A percentile compares a stretch with the other conserved stretches of the same genome.
Evolutionary conservation across 2,113 vertebrate species (phyloP).

Genomic region (Anolis carolinensis): DNA sequence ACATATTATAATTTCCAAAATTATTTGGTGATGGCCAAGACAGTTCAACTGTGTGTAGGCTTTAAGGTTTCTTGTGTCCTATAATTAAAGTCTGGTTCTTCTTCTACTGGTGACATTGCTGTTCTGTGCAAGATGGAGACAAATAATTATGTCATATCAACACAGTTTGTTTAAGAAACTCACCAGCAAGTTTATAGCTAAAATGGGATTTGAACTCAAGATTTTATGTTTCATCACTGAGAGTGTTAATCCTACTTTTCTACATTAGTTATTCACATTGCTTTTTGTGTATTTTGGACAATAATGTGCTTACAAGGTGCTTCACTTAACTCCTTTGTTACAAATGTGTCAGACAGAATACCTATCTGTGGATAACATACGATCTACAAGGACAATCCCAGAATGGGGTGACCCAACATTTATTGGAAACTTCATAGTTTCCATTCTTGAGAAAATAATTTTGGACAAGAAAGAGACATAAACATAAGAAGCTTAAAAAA

Average conservation of each 20-base stretch:
- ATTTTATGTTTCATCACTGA: background rate
- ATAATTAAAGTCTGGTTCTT: background rate
- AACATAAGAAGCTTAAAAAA: background rate
- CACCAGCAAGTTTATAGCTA: background rate
- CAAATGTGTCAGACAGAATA: background rate
- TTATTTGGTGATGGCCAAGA: background rate
- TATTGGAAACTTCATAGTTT: background rate
- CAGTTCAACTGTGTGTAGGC: background rate
- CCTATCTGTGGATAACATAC: background rate
- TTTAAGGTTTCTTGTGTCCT: background rate
- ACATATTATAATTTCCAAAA: background rate
- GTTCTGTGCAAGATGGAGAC: background rate
- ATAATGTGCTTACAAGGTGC: background rate
- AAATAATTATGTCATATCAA: background rate
- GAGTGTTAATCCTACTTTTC: background rate
- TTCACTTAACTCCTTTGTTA: background rate
- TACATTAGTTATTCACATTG: background rate
- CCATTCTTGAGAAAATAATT: background rate
- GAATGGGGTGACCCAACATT: background rate
- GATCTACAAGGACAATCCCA: background rate
- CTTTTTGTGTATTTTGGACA: background rate
- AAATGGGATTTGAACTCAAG: background rate
- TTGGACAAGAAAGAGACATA: background rate
- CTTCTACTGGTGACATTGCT: background rate
- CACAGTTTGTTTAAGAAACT: background rate